These are phyloP conservation scores for Glyphotaelius pellucidus DNA, from an alignment of 2,888 invertebrate genomes.

Conservation along the genomic window DNA sequence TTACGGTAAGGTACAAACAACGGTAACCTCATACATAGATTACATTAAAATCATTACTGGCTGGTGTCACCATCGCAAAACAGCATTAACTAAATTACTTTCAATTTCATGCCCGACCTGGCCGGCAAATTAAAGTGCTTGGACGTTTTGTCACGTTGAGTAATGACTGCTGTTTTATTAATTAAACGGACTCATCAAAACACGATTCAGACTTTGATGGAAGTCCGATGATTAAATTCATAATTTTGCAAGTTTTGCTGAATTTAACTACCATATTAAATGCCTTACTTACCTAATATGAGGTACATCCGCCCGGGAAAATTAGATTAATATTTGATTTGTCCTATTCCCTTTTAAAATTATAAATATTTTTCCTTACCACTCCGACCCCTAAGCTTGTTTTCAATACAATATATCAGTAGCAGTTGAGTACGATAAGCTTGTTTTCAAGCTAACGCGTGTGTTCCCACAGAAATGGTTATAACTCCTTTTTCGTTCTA, in stretches of 20 bases:
- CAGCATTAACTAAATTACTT: slow-evolving; percentile 29
- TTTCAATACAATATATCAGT: too few species aligned
- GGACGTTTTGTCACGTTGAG: not conserved
- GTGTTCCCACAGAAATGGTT: too few species aligned
- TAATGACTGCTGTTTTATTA: slow-evolving; percentile 12
- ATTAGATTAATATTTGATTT: too few species aligned
- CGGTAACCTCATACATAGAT: not conserved
- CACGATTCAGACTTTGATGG: not conserved
- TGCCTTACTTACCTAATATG: too few species aligned
- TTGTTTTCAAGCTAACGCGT: too few species aligned
- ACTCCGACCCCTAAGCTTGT: too few species aligned
- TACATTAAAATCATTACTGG: not conserved
- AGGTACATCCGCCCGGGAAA: too few species aligned
- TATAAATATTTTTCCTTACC: too few species aligned
- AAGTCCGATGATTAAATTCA: not conserved
- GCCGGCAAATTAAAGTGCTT: not conserved
- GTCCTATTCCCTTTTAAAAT: too few species aligned
- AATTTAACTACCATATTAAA: too few species aligned
- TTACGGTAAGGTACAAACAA: not conserved
- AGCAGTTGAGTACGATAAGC: too few species aligned
- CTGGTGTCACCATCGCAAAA: not conserved
- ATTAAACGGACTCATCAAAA: not conserved
- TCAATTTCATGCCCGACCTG: slow-evolving; percentile 6
- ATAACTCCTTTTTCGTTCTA: too few species aligned
- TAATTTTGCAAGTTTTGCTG: not conserved